A percentile compares a stretch with the other conserved stretches of the same genome.
Evolutionary conservation across 2,797 vertebrate genomes (phyloP).

Genomic region (Pipistrellus kuhlii): DNA sequence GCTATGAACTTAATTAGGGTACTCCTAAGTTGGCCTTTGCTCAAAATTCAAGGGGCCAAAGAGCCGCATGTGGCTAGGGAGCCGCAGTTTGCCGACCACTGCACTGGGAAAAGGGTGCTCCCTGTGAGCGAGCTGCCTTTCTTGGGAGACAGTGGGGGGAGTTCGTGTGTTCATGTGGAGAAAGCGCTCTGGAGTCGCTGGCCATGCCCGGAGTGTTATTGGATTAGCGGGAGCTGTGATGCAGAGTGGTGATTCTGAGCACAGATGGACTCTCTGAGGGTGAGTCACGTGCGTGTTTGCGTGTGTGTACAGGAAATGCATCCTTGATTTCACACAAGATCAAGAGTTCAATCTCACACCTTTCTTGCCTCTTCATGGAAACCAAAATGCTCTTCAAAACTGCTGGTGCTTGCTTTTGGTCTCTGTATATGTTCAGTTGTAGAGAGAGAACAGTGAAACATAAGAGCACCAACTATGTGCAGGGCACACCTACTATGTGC

Average conservation of each 20-base stretch:
- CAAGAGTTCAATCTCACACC: constrained; percentile 33
- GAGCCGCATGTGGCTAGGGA: no score
- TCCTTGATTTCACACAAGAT: constrained; percentile 44
- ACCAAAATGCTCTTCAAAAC: not conserved
- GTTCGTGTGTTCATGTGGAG: constrained; percentile 15
- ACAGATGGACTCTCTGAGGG: not conserved
- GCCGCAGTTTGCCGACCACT: no score
- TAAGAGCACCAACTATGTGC: not conserved
- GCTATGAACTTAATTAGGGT: no score
- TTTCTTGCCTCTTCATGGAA: constrained; percentile 47
- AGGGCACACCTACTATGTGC: not conserved
- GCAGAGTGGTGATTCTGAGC: not conserved
- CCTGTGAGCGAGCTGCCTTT: not conserved
- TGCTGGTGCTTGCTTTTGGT: not conserved
- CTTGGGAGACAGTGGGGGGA: not conserved
- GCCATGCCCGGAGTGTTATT: not conserved
- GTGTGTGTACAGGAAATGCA: constrained; percentile 53
- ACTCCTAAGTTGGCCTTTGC: no score
- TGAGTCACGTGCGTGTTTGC: not conserved
- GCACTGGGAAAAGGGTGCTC: not conserved
- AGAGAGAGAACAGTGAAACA: no score
- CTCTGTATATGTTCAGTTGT: not conserved
- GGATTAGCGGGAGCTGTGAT: not conserved
- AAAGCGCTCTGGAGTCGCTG: not conserved
- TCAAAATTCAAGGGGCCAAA: no score